phyloP scores from a whole-genome alignment of 1,140 invertebrate genomes.

The Heterodera schachtii region DNA sequence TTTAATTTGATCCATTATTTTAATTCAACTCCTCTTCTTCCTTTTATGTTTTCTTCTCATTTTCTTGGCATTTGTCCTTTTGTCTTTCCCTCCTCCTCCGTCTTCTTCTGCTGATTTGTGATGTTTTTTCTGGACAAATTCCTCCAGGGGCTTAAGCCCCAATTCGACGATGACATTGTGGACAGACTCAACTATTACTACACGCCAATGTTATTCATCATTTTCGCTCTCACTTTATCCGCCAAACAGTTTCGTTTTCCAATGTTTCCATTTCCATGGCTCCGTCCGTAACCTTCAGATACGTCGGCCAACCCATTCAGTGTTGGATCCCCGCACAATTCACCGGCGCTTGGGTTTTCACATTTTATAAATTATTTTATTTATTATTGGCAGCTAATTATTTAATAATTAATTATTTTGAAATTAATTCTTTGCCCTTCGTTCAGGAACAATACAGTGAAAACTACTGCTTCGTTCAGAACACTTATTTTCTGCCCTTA shows the following conservation, averaged over 20 bases:
- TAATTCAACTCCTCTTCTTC: not conserved
- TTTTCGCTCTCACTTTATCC: slow-evolving; percentile 62
- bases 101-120: not conserved
- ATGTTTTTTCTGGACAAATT: slow-evolving; percentile 66
- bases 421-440: too few species aligned
- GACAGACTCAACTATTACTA: slow-evolving; percentile 69
- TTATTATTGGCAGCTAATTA: too few species aligned
- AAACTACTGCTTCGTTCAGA: slow-evolving; percentile 66
- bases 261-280: too few species aligned
- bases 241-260: slow-evolving; percentile 58
- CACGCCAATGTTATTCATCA: slow-evolving; percentile 67
- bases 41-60: not conserved
- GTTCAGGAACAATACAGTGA: slow-evolving; percentile 62
- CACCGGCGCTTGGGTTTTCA: slow-evolving; percentile 49
- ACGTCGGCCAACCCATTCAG: slow-evolving; percentile 64
- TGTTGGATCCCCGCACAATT: slow-evolving; percentile 66
- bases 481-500: slow-evolving; percentile 63
- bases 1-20: too few species aligned
- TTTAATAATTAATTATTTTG: too few species aligned
- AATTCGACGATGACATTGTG: slow-evolving; percentile 70
- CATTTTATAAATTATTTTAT: not conserved
- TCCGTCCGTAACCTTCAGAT: slow-evolving; percentile 37
- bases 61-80: not conserved
- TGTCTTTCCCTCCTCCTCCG: not conserved
- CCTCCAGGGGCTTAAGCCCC: slow-evolving; percentile 65